A percentile compares a stretch with the other conserved stretches of the same genome.
phyloP scores from a whole-genome alignment of 2,797 vertebrate genomes.

The Lepilemur ruficaudatus region DNA sequence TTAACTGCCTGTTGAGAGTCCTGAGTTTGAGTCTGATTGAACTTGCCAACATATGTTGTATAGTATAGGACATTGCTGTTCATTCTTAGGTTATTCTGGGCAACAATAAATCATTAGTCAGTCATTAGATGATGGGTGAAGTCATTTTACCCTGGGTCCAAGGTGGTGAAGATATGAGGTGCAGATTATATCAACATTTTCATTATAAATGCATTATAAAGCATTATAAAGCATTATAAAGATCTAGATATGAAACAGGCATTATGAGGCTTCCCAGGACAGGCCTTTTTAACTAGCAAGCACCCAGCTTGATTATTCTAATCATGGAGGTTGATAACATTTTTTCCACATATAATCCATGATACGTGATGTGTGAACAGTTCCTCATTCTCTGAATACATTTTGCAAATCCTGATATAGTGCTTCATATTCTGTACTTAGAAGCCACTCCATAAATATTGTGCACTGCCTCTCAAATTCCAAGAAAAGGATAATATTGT shows the following conservation, averaged over 20 bases:
- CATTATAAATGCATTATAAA: background rate
- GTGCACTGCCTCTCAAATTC: background rate
- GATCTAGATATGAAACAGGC: background rate
- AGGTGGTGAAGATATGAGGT: background rate
- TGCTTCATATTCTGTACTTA: background rate
- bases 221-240: background rate
- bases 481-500: background rate
- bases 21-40: background rate
- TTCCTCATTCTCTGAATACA: background rate
- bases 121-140: background rate
- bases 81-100: background rate
- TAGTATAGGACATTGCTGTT: background rate
- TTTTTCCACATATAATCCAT: background rate
- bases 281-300: background rate
- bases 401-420: background rate
- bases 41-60: background rate
- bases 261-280: background rate
- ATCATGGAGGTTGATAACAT: background rate
- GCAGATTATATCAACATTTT: background rate
- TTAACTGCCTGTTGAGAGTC: background rate
- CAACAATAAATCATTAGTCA: background rate
- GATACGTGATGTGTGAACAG: background rate
- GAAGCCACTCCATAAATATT: slow-evolving; percentile 1
- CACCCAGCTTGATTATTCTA: background rate
- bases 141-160: background rate